A percentile compares a stretch with the other conserved stretches of the same genome.
Evolutionary conservation across 2,797 vertebrate species (phyloP).

Genomic region (Salmo trutta): DNA sequence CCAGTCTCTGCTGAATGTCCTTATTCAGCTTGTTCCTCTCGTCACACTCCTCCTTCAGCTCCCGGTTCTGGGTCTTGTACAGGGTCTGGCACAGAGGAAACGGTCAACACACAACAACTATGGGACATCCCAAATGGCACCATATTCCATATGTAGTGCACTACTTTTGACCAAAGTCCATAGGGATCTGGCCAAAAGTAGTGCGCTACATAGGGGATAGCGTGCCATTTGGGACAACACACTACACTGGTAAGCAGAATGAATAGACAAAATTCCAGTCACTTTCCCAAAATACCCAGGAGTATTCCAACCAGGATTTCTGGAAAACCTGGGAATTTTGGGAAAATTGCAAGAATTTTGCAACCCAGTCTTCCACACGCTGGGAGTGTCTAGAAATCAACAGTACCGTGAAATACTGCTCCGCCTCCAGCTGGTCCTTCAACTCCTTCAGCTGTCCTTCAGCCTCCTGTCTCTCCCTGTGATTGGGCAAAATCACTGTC

Average conservation of each 20-base stretch:
- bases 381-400: neutral
- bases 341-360: neutral
- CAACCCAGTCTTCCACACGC: neutral
- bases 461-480: conserved; percentile 90
- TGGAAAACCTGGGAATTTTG: neutral
- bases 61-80: conserved; percentile 95
- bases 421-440: conserved; percentile 94
- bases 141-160: neutral
- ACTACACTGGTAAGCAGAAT: too few relatives aligned
- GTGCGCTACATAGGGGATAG: neutral
- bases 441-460: conserved; percentile 93
- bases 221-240: too few relatives aligned
- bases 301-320: neutral
- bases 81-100: conserved; percentile 79
- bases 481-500: conserved; percentile 55
- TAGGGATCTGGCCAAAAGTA: neutral
- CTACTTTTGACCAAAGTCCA: neutral
- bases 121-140: neutral
- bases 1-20: conserved; percentile 85
- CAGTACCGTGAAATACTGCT: conserved; percentile 94
- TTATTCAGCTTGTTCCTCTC: conserved; percentile 88
- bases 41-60: conserved; percentile 91
- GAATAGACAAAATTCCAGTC: neutral
- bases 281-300: neutral
- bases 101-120: neutral